Conservation (phyloP, 2,797 vertebrate species). For the Alectoris magna region DNA sequence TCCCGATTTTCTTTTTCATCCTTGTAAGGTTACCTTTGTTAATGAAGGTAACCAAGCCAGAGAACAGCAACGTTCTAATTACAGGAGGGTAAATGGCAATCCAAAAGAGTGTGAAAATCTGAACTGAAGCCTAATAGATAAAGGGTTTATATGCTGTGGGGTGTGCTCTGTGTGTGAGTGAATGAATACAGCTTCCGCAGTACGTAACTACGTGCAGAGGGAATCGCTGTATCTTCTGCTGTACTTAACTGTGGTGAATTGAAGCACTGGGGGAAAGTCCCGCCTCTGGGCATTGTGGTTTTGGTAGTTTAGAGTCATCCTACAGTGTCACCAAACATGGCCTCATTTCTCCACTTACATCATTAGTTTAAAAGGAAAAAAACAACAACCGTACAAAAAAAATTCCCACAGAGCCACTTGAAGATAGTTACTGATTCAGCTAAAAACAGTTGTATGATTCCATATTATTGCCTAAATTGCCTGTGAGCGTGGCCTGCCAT, state of each 20-base stretch:
- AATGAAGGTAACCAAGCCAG: neutral
- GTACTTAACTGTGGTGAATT: neutral
- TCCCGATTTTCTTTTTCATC: neutral
- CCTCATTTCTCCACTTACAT: neutral
- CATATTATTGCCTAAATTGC: neutral
- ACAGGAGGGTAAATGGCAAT: neutral
- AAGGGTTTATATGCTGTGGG: neutral
- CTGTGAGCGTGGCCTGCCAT: neutral
- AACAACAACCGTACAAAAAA: neutral
- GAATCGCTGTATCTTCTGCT: neutral
- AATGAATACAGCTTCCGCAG: too few species aligned
- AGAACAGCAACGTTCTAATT: neutral
- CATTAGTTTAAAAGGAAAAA: neutral
- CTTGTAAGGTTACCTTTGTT: neutral
- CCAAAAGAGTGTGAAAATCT: neutral
- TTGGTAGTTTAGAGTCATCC: neutral
- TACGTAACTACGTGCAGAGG: neutral
- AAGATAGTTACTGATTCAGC: neutral
- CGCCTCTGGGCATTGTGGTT: neutral
- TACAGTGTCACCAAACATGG: neutral
- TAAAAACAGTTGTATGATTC: neutral
- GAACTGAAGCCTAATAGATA: neutral
- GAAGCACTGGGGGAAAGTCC: neutral
- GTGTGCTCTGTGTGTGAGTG: neutral
- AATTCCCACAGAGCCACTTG: neutral